phyloP scores from a whole-genome alignment of 2,888 invertebrate species.

The Hybos culiciformis region DNA sequence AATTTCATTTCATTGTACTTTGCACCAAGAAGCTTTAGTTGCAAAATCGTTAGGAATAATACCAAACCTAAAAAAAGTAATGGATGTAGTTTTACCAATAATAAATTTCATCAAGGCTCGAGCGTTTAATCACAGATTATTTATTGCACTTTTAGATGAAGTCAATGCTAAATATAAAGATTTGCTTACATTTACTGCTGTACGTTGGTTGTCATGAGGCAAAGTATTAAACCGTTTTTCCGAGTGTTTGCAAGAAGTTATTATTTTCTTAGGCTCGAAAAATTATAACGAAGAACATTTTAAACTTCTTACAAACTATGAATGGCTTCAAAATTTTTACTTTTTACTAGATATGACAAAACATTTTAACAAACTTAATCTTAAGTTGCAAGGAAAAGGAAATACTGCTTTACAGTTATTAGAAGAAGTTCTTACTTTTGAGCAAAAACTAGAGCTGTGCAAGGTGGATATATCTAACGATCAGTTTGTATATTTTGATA shows the following conservation, averaged over 20 bases:
- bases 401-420: neutral
- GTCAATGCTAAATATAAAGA: neutral
- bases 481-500: neutral
- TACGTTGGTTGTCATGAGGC: neutral
- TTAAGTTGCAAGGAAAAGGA: neutral
- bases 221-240: neutral
- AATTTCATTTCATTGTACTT: neutral
- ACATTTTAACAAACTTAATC: neutral
- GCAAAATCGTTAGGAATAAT: neutral
- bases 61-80: neutral
- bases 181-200: neutral
- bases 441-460: neutral
- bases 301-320: neutral
- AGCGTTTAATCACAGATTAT: neutral
- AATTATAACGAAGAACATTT: neutral
- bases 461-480: neutral
- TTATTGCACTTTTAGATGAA: neutral
- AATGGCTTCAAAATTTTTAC: neutral
- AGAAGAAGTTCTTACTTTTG: neutral
- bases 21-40: neutral
- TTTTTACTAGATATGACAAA: neutral
- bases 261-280: neutral
- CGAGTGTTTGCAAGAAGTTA: neutral
- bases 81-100: neutral
- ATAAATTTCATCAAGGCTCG: neutral